Conservation (phyloP, 2,797 vertebrate species). For the Picus viridis region DNA sequence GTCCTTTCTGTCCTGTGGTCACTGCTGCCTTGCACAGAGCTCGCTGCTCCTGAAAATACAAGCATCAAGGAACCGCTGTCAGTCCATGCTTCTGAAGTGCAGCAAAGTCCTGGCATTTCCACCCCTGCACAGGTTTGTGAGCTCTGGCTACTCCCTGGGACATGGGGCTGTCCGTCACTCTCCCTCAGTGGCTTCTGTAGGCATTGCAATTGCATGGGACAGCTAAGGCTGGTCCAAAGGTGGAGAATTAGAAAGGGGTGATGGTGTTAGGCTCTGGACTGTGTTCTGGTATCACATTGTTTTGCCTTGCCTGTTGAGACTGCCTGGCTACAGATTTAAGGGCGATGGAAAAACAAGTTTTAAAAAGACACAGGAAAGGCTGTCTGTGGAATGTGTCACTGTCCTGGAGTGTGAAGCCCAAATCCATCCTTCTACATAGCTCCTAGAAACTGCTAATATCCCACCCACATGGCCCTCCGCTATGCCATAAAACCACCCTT, state of each 20-base stretch:
- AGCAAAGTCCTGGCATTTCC: not conserved
- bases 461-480: not conserved
- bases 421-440: not conserved
- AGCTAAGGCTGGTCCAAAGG: not conserved
- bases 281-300: not conserved
- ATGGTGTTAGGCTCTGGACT: not conserved
- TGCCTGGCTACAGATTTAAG: not conserved
- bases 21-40: conserved; percentile 7
- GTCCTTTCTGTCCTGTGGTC: conserved; percentile 38
- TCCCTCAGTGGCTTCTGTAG: not conserved
- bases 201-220: not conserved
- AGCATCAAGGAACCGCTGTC: not conserved
- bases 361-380: not conserved
- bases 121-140: not conserved
- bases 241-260: not conserved
- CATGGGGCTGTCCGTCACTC: not conserved
- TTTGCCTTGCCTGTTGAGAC: not conserved
- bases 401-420: not conserved
- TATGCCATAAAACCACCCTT: not conserved
- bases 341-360: not conserved
- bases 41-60: conserved; percentile 38
- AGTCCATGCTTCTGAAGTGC: not conserved
- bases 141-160: not conserved
- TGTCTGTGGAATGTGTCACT: not conserved
- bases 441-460: not conserved